Conservation (phyloP, 2,888 invertebrate species). For the Drosophila nr. medialis region DNA sequence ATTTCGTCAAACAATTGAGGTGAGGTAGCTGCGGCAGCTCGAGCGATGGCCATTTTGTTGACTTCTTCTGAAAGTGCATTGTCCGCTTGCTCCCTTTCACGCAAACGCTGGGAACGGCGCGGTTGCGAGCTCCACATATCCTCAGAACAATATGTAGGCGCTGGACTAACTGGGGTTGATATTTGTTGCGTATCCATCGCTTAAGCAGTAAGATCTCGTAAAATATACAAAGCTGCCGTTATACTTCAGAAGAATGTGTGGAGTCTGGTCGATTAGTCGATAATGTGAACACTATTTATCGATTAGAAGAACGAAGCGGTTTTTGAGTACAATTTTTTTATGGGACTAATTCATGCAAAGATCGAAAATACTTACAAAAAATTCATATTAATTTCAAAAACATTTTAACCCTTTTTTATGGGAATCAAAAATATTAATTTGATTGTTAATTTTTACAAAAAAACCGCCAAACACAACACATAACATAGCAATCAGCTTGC, state of each 20-base stretch:
- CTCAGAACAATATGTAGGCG: constrained; percentile 49
- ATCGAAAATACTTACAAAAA: not conserved
- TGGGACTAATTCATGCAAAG: not conserved
- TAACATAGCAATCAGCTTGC: constrained; percentile 20
- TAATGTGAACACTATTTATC: not conserved
- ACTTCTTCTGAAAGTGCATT: not conserved
- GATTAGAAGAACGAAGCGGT: not conserved
- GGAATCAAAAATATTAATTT: not conserved
- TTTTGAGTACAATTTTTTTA: not conserved
- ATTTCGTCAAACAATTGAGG: constrained; percentile 53
- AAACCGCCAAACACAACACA: not conserved
- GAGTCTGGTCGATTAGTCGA: not conserved
- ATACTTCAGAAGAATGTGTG: not conserved
- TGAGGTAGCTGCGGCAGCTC: constrained; percentile 11
- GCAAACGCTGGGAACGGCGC: constrained; percentile 59
- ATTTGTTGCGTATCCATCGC: constrained; percentile 14
- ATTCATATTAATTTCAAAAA: not conserved
- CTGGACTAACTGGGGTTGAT: constrained; percentile 30
- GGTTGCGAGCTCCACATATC: constrained; percentile 17
- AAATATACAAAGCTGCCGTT: constrained; percentile 12
- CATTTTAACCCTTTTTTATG: not conserved
- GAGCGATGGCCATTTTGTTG: not conserved
- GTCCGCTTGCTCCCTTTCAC: constrained; percentile 19
- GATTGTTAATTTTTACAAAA: constrained; percentile 13
- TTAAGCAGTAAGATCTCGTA: not conserved